phyloP scores from a whole-genome alignment of 1,140 invertebrate species.

The Macrobrachium rosenbergii region DNA sequence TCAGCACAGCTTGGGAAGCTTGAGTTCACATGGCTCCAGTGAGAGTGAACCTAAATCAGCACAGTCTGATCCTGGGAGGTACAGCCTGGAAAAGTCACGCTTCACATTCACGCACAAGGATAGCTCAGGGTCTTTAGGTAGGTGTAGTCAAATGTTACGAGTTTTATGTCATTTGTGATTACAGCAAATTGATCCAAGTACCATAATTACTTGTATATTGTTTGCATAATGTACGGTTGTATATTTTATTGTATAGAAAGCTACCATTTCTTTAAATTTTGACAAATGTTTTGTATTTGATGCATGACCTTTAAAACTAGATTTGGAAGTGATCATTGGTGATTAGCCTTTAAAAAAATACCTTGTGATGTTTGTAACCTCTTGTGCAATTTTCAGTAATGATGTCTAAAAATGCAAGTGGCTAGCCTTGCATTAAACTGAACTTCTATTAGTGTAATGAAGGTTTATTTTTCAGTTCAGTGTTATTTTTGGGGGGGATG shows the following conservation, averaged over 20 bases:
- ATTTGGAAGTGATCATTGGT: no score
- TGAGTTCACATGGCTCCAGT: conserved; percentile 57
- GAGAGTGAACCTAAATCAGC: conserved; percentile 65
- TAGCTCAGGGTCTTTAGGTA: conserved; percentile 59
- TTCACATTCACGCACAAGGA: conserved; percentile 62
- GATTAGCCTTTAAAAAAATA: no score
- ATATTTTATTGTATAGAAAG: no score
- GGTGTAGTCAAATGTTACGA: conserved; percentile 39
- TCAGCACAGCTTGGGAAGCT: conserved; percentile 66
- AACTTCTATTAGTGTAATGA: no score
- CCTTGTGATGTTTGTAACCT: no score
- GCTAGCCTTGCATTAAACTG: no score
- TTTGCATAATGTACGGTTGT: no score
- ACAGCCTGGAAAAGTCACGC: conserved; percentile 59
- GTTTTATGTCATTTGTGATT: neutral
- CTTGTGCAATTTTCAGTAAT: no score
- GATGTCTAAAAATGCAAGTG: no score
- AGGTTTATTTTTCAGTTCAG: no score
- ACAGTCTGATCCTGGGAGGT: conserved; percentile 60
- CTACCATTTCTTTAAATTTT: neutral
- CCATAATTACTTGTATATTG: neutral
- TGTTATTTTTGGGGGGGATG: no score
- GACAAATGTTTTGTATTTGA: neutral
- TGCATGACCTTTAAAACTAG: no score
- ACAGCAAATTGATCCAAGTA: neutral